Conservation (phyloP, 2,888 invertebrate genomes). For the Lasiommata megera region DNA sequence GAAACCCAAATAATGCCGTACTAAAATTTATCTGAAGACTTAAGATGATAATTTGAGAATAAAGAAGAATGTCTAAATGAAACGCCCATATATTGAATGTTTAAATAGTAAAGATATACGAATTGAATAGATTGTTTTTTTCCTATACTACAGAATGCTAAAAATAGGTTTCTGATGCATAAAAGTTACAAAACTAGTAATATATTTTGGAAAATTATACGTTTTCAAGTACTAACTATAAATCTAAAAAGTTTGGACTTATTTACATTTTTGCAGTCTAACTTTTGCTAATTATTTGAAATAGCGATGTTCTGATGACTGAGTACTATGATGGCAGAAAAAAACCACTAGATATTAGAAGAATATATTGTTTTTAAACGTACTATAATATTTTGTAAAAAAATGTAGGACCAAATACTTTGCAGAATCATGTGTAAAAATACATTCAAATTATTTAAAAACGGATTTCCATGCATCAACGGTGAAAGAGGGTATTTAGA, state of each 20-base stretch:
- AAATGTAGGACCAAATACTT: not conserved
- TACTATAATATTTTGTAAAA: not conserved
- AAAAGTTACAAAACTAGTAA: not conserved
- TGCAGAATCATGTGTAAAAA: constrained; percentile 1
- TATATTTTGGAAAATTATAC: constrained; percentile 3
- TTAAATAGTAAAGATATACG: not conserved
- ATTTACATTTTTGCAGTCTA: not conserved
- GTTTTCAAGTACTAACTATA: not conserved
- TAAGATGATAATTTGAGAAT: not conserved
- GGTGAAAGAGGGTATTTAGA: not conserved
- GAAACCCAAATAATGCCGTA: too few species aligned
- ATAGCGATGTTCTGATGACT: not conserved
- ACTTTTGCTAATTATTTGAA: not conserved
- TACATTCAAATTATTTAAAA: not conserved
- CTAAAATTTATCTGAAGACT: not conserved
- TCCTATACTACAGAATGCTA: not conserved
- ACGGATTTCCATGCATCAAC: constrained; percentile 1
- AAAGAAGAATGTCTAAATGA: not conserved
- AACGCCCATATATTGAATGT: not conserved
- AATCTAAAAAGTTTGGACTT: not conserved
- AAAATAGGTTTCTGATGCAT: not conserved
- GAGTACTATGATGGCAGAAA: not conserved
- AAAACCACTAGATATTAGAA: not conserved
- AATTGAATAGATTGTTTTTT: not conserved
- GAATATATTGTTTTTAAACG: not conserved